Conservation (phyloP, 1,140 invertebrate species). For the Rhizoglyphus robini region DNA sequence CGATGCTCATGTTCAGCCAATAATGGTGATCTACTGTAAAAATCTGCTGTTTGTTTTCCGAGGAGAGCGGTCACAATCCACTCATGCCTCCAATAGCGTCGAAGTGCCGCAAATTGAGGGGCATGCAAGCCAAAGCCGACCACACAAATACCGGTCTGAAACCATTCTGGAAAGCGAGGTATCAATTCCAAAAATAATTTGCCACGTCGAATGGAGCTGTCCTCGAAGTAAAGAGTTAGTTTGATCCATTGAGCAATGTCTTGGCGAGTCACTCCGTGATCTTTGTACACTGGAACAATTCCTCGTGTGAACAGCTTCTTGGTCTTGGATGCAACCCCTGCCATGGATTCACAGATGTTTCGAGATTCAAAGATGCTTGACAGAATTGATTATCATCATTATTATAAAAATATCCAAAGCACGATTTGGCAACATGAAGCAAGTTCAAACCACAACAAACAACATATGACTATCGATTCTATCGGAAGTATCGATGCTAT, state of each 20-base stretch:
- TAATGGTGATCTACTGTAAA: not conserved
- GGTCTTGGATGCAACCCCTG: too few relatives aligned
- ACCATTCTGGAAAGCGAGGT: not conserved
- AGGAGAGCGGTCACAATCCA: conserved; percentile 7
- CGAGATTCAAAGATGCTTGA: too few relatives aligned
- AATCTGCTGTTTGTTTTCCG: conserved; percentile 2
- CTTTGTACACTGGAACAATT: not conserved
- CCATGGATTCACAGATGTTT: too few relatives aligned
- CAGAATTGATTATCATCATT: too few relatives aligned
- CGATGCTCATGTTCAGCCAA: not conserved
- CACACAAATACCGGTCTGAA: not conserved
- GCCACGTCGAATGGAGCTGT: not conserved
- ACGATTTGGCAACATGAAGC: too few relatives aligned
- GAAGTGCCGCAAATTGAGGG: not conserved
- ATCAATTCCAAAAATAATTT: not conserved
- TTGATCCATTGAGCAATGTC: not conserved
- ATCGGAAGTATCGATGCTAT: too few relatives aligned
- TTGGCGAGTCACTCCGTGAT: not conserved
- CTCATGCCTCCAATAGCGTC: not conserved
- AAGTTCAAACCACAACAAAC: too few relatives aligned
- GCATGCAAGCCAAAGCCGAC: not conserved
- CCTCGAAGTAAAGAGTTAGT: conserved; percentile 5
- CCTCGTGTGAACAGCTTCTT: conserved; percentile 1
- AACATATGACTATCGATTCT: too few relatives aligned
- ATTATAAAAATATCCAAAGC: too few relatives aligned